Evolutionary conservation across 2,797 vertebrate species (phyloP), one percentile per base, ranked within the genome.

Genomic region (Enoplosus armatus): DNA sequence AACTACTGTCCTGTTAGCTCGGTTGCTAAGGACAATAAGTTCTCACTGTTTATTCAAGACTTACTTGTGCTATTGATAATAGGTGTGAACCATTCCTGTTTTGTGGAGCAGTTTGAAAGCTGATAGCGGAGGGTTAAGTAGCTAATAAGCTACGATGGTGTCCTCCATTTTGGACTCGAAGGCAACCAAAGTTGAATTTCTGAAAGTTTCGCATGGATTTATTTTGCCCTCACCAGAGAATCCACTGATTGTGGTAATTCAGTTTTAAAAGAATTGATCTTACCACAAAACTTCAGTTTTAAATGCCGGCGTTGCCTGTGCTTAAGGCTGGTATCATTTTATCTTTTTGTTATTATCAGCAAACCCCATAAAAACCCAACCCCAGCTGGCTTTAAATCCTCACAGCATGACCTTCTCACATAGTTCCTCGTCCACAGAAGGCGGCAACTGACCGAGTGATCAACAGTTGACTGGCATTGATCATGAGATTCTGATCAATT

Each of bases 401-500:
- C 6, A 27, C 26, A 20, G 9, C 7, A 18, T 4, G 53, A 51
- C 22, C 2, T 3, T 18, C 11, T 51, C 9, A 20, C 20, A 39
- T 16, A 26, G 0, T 22, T 39, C n/a, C n/a, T 35, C n/a, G n/a
- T n/a, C n/a, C n/a, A n/a, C n/a, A n/a, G n/a, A n/a, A n/a, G n/a
- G n/a, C n/a, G n/a, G n/a, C n/a, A n/a, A n/a, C n/a, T n/a, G n/a
- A n/a, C n/a, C n/a, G n/a, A n/a, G n/a, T n/a, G n/a, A n/a, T n/a
- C n/a, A n/a, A n/a, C n/a, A n/a, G n/a, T n/a, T n/a, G n/a, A n/a
- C n/a, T n/a, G n/a, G n/a, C n/a, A 39, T 24, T 2, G 27, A 59
- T 22, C 6, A 11, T 53, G 26, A 74, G 63, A 71, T 71, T 70
- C 51, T 15, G 14, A 80, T 78, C 63, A 66, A 10, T 37, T 47